A percentile compares a stretch with the other conserved stretches of the same genome.
Evolutionary conservation across 2,113 vertebrate genomes (phyloP).

Genomic region (Danionella cerebrum): DNA sequence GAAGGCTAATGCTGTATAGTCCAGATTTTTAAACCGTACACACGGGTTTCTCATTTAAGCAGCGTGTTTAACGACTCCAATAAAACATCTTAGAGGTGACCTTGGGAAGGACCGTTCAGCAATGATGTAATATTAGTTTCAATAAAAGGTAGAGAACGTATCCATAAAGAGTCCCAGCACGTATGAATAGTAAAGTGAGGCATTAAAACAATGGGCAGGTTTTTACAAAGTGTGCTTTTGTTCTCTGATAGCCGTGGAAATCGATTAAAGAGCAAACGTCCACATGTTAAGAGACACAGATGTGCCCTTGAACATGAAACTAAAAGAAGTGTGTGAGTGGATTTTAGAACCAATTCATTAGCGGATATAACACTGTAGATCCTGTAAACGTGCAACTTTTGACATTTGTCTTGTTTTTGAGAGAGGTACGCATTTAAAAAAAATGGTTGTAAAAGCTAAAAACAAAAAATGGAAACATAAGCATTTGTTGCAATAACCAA

Average conservation of each 20-base stretch:
- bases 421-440: too few relatives aligned
- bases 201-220: constrained; percentile 11
- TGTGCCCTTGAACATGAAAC: not conserved
- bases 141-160: constrained; percentile 17
- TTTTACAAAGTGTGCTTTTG: constrained; percentile 28
- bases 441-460: too few relatives aligned
- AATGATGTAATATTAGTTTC: constrained; percentile 22
- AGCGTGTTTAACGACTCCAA: not conserved
- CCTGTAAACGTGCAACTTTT: not conserved
- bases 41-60: constrained; percentile 15
- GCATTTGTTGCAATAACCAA: too few relatives aligned
- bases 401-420: too few relatives aligned
- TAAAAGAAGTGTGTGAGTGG: not conserved
- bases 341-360: not conserved
- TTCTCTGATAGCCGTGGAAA: not conserved
- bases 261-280: constrained; percentile 16
- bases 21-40: not conserved
- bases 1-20: not conserved
- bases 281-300: not conserved
- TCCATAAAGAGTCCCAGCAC: not conserved
- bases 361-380: not conserved
- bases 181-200: not conserved
- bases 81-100: constrained; percentile 18
- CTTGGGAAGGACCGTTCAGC: not conserved
- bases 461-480: too few relatives aligned